A percentile compares a stretch with the other conserved stretches of the same genome.
phyloP scores from a whole-genome alignment of 2,797 vertebrate genomes.

The Trematomus bernacchii region DNA sequence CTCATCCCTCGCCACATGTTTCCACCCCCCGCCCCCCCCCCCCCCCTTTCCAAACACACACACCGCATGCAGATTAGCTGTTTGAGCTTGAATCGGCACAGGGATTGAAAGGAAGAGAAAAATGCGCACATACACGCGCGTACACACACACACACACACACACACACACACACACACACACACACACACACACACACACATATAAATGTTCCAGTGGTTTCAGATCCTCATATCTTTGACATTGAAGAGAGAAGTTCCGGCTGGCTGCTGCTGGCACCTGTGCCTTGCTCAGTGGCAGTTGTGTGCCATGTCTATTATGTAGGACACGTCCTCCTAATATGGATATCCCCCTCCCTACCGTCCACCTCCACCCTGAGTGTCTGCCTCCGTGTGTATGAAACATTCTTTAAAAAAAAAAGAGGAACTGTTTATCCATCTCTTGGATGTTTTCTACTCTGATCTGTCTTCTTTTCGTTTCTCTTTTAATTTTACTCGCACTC shows the following conservation, averaged over 20 bases:
- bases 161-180: too few relatives aligned
- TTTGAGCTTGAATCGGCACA: slow-evolving; percentile 30
- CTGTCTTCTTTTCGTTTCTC: background rate
- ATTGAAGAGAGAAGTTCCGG: slow-evolving; percentile 8
- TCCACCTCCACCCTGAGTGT: slow-evolving; percentile 62
- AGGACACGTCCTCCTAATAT: slow-evolving; percentile 86
- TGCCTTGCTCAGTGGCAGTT: slow-evolving; percentile 76
- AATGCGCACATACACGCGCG: slow-evolving; percentile 26
- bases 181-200: too few relatives aligned
- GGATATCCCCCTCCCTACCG: slow-evolving; percentile 52
- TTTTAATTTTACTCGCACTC: background rate
- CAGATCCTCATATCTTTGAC: slow-evolving; percentile 56
- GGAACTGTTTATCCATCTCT: background rate
- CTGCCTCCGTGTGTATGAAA: slow-evolving; percentile 62
- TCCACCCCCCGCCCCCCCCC: slow-evolving; percentile 12
- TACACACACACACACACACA: too few relatives aligned
- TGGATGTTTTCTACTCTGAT: background rate
- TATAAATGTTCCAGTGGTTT: slow-evolving; percentile 60
- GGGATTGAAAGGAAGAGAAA: slow-evolving; percentile 52
- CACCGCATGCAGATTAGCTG: slow-evolving; percentile 66
- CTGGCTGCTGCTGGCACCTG: slow-evolving; percentile 57
- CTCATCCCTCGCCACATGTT: slow-evolving; percentile 58
- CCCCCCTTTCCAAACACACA: slow-evolving; percentile 15
- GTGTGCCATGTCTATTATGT: slow-evolving; percentile 74
- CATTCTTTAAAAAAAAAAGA: slow-evolving; percentile 17